Evolutionary conservation across 2,888 invertebrate genomes (phyloP).

Genomic region (Epinotia nisella): DNA sequence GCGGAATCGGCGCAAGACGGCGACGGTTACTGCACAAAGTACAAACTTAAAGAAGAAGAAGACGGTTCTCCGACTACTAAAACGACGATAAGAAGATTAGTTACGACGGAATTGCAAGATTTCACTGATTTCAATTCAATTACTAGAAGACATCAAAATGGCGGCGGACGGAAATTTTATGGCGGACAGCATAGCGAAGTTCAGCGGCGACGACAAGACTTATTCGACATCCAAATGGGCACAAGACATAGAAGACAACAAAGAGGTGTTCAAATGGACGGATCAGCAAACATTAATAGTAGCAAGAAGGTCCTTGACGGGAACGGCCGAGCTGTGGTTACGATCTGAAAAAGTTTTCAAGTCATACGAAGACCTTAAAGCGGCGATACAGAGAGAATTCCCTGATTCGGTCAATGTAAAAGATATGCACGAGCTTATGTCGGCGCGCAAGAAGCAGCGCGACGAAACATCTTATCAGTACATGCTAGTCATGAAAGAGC

Average conservation of each 20-base stretch:
- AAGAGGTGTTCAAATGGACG: constrained; percentile 48
- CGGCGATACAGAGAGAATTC: constrained; percentile 46
- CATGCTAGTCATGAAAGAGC: constrained; percentile 32
- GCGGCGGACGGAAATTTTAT: neutral
- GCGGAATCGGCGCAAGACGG: too few relatives aligned
- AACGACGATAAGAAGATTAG: too few relatives aligned
- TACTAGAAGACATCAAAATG: neutral
- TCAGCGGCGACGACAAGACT: constrained; percentile 1
- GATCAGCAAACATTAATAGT: constrained; percentile 47
- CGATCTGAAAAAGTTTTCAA: constrained; percentile 45
- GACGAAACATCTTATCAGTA: constrained; percentile 17
- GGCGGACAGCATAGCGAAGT: constrained; percentile 1
- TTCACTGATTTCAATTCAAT: too few relatives aligned
- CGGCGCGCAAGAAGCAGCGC: constrained; percentile 44
- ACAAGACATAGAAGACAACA: constrained; percentile 2
- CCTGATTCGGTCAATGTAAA: constrained; percentile 46
- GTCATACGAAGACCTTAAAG: constrained; percentile 47
- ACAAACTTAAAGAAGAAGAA: too few relatives aligned
- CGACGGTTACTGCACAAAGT: too few relatives aligned
- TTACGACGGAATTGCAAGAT: too few relatives aligned
- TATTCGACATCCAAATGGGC: constrained; percentile 3
- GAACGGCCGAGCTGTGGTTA: constrained; percentile 49
- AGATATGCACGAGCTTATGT: constrained; percentile 49
- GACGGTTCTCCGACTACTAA: too few relatives aligned
- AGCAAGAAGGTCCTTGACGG: constrained; percentile 46